Evolutionary conservation across 2,113 vertebrate genomes (phyloP), one percentile per base, ranked within the genome.

Genomic region (Vidua chalybeata): DNA sequence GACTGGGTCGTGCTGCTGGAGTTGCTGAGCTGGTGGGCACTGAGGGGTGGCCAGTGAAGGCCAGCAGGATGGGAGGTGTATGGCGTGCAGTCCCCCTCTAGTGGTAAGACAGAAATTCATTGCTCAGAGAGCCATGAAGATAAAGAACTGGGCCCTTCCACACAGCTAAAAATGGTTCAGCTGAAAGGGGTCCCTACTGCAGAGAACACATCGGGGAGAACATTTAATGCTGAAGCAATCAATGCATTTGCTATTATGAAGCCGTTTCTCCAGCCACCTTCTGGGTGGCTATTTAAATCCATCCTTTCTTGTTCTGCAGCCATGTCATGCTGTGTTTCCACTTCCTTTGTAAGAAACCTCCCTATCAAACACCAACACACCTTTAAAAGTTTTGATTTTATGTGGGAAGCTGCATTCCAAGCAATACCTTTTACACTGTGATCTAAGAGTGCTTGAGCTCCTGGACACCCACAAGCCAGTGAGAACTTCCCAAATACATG

Each of bases 41-140:
- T 4, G 16, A 9, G 11, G 24, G 13, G 43, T 3, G 45, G 18
- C 48, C 23, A 61, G 71, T 6, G n/a, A 64, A 54, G 46, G 28
- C 58, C 46, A 16, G 46, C 21, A 55, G 41, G 26, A 52, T 0
- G 18, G 61, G 31, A 2, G 0, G 52, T 56, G 30, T 4, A 37
- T 0, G 20, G 92, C 4, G 1, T 73, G 52, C 76, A 89, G 73
- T 68, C 93, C 75, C 91, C 96, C 85, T 95, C 96, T 96, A 94
- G 90, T 75, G 94, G 96, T 49, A 78, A 63, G 39, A 73, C 22
- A 35, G 17, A 91, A 63, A n/a, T 39, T 73, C 24, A 31, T 11
- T 14, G 26, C 23, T 7, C 2, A 59, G 54, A 61, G 8, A 64
- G 39, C 35, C 52, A 73, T n/a, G 0, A 1, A 63, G 45, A 35